Conservation (phyloP, 2,888 invertebrate species). For the Elegia similella region DNA sequence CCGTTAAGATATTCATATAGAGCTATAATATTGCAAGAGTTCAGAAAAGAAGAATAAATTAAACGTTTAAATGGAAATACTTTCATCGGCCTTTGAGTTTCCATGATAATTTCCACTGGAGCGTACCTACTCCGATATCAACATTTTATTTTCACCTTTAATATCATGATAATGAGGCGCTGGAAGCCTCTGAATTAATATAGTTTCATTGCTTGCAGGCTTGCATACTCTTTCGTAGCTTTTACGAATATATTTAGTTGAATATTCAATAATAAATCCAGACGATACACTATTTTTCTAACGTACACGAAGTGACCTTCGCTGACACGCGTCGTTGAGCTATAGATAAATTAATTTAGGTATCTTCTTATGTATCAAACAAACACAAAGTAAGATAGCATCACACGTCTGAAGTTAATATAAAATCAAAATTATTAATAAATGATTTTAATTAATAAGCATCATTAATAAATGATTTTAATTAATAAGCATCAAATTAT, state of each 20-base stretch:
- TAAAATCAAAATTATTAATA: too few relatives aligned
- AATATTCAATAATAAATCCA: not conserved
- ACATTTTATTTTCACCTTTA: conserved; percentile 64
- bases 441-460: too few relatives aligned
- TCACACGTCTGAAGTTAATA: too few relatives aligned
- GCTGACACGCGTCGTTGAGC: too few relatives aligned
- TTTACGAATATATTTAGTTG: not conserved
- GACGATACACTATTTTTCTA: too few relatives aligned
- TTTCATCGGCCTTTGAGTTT: conserved; percentile 46
- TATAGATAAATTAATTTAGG: too few relatives aligned
- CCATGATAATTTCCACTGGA: conserved; percentile 63
- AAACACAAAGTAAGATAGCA: too few relatives aligned
- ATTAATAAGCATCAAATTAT: too few relatives aligned
- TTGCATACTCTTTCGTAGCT: conserved; percentile 44
- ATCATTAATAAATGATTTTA: too few relatives aligned
- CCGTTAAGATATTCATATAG: not conserved
- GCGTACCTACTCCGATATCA: conserved; percentile 60
- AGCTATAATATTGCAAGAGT: not conserved
- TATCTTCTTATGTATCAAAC: too few relatives aligned
- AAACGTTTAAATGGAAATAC: conserved; percentile 18
- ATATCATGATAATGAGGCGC: conserved; percentile 67
- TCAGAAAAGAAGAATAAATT: not conserved
- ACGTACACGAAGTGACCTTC: too few relatives aligned
- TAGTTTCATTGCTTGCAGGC: conserved; percentile 51
- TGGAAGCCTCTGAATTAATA: conserved; percentile 35